Conservation (phyloP, 1,140 invertebrate species). For the Drosophila varians region DNA sequence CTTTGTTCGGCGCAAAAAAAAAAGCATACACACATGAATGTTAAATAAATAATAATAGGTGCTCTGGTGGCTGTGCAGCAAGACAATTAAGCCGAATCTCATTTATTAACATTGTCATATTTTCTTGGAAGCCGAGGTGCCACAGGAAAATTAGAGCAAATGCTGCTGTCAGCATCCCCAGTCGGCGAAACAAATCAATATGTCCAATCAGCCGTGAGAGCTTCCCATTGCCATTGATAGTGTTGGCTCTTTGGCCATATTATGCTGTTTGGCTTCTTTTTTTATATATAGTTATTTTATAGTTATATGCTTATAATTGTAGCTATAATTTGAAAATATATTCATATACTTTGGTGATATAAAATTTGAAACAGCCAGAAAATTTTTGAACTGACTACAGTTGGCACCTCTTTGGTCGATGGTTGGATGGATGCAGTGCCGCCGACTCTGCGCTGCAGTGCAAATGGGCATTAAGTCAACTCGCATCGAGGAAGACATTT, state of each 20-base stretch:
- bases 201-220: slow-evolving; percentile 63
- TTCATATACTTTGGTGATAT: no score
- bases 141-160: slow-evolving; percentile 68
- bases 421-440: slow-evolving; percentile 9
- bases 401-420: slow-evolving; percentile 6
- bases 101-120: slow-evolving; percentile 62
- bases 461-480: slow-evolving; percentile 75
- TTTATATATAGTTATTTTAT: no score
- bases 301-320: no score
- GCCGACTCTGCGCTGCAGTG: slow-evolving; percentile 33
- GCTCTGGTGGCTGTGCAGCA: slow-evolving; percentile 38
- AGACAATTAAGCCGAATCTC: slow-evolving; percentile 60
- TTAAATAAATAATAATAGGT: slow-evolving; percentile 15
- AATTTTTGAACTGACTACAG: no score
- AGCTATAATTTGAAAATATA: background rate
- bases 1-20: slow-evolving; percentile 46
- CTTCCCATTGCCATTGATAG: slow-evolving; percentile 16
- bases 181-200: slow-evolving; percentile 72
- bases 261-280: background rate
- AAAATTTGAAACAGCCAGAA: no score
- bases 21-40: slow-evolving; percentile 3
- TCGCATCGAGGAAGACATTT: slow-evolving; percentile 77
- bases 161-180: slow-evolving; percentile 50
- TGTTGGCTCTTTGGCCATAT: slow-evolving; percentile 2
- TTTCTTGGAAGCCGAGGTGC: slow-evolving; percentile 64